Conservation (phyloP, 2,888 invertebrate genomes). For the Mellilla xanthometata region DNA sequence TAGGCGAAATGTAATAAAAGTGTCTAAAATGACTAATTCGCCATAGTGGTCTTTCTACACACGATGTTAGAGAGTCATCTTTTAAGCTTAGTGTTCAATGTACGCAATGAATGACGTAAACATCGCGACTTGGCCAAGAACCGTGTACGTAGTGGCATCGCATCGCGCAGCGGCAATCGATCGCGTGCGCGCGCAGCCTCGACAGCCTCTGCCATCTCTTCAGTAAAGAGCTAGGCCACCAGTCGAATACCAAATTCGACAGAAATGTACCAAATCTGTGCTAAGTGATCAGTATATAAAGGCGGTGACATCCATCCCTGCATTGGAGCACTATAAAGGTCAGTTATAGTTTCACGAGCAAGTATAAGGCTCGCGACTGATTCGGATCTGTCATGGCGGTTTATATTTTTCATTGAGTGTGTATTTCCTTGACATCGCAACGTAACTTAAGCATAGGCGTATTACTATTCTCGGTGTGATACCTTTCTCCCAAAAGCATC, state of each 20-base stretch:
- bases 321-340: slow-evolving; percentile 46
- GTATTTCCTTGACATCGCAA: slow-evolving; percentile 21
- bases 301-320: slow-evolving; percentile 33
- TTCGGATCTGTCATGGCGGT: slow-evolving; percentile 34
- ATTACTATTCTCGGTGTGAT: slow-evolving; percentile 16
- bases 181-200: slow-evolving; percentile 75
- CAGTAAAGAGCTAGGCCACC: slow-evolving; percentile 57
- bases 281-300: slow-evolving; percentile 60
- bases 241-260: slow-evolving; percentile 67
- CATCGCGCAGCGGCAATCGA: slow-evolving; percentile 76
- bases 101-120: slow-evolving; percentile 80
- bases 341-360: slow-evolving; percentile 36
- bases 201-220: slow-evolving; percentile 56
- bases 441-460: slow-evolving; percentile 23
- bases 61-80: slow-evolving; percentile 8
- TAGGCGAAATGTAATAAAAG: too few relatives aligned
- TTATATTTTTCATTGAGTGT: slow-evolving; percentile 27
- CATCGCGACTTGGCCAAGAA: slow-evolving; percentile 62
- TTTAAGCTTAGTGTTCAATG: slow-evolving; percentile 63
- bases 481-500: neutral
- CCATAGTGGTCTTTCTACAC: neutral
- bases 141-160: slow-evolving; percentile 53
- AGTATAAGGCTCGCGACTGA: neutral
- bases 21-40: too few relatives aligned
- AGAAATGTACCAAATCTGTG: slow-evolving; percentile 75